Base-by-base conservation (phyloP, 1,140 invertebrate species). In the Aplysia californica region DNA sequence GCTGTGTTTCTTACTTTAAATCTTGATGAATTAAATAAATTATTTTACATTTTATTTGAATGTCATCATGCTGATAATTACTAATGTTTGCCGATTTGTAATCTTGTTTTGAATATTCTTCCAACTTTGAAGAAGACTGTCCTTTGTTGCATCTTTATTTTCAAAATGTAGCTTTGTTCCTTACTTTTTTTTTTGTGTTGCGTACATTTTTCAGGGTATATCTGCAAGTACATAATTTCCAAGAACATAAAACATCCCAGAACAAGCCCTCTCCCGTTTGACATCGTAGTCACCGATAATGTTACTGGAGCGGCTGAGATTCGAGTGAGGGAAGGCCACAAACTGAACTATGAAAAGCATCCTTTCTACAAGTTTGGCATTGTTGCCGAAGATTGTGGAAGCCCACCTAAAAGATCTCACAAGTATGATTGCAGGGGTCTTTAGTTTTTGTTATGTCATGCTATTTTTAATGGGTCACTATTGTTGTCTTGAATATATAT, bases 321-420 rank as follows among this genome's bases (percentile, higher is more conserved):
- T 5, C 88, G 93, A 88, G 91, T 98, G 55, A 78, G 79, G 33
- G 81, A 85, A 41, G 93, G 94, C 44, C 93, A 93, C 77, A 93
- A 93, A 50, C 92, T 98, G 50, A 97, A 98, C 90, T 98, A 95
- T 90, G 96, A 98, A 89, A 97, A 97, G 88, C 91, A 96, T 58
- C 94, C 95, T 78, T 95, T 95, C 87, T 98, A 98, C 92, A 97
- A 96, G 91, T 98, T 98, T 88, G 95, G 97, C 89, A 96, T 98
- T 86, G 94, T 95, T 36, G 96, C 97, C 31, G 93, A 97, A 55
- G 95, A 95, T 77, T 98, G 97, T 89, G 94, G 88, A 94, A 94
- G 80, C 93, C 93, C 80, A 93, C 94, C 85, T 95, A 95, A 67
- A 93, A 95, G 83, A 35, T 87, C 85, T 58, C 81, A 83, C 41